Evolutionary conservation across 1,140 invertebrate species (phyloP).

Genomic region (Drosophila trapezifrons): DNA sequence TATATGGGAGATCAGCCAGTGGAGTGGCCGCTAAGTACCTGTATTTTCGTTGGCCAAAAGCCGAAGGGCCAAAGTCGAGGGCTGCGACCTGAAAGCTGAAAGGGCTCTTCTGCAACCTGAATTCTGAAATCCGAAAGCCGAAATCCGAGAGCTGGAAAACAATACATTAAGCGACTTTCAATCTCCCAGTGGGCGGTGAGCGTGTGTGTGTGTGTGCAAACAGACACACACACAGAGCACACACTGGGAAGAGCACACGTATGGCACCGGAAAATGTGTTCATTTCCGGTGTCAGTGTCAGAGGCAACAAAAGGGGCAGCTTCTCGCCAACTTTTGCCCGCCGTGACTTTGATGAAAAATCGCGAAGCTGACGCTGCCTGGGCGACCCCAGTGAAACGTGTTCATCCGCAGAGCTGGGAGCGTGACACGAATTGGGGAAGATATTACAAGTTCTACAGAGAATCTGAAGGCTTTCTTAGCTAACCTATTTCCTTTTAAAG

Average conservation of each 20-base stretch:
- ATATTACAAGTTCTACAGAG: not conserved
- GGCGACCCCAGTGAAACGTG: conserved; percentile 36
- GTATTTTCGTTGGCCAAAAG: conserved; percentile 15
- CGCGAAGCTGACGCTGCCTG: conserved; percentile 49
- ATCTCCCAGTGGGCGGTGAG: conserved; percentile 32
- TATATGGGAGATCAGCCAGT: conserved; percentile 23
- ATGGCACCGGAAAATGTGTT: conserved; percentile 81
- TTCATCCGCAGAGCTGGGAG: conserved; percentile 9
- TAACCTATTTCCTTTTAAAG: no score
- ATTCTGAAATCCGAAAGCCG: conserved; percentile 18
- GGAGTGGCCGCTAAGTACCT: conserved; percentile 2
- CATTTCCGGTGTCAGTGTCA: conserved; percentile 82
- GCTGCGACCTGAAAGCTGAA: conserved; percentile 10
- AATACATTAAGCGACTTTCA: conserved; percentile 62
- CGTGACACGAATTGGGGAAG: conserved; percentile 18
- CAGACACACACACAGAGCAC: conserved; percentile 14
- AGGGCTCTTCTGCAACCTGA: not conserved
- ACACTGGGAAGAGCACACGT: conserved; percentile 23
- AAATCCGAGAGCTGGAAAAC: conserved; percentile 44
- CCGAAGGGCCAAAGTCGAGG: conserved; percentile 6
- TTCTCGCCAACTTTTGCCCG: conserved; percentile 61
- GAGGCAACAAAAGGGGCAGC: conserved; percentile 52
- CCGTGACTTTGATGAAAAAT: conserved; percentile 65
- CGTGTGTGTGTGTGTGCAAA: conserved; percentile 8
- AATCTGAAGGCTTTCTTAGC: no score